Base-by-base conservation (phyloP, 1,140 invertebrate genomes). In the Pogonus chalceus region DNA sequence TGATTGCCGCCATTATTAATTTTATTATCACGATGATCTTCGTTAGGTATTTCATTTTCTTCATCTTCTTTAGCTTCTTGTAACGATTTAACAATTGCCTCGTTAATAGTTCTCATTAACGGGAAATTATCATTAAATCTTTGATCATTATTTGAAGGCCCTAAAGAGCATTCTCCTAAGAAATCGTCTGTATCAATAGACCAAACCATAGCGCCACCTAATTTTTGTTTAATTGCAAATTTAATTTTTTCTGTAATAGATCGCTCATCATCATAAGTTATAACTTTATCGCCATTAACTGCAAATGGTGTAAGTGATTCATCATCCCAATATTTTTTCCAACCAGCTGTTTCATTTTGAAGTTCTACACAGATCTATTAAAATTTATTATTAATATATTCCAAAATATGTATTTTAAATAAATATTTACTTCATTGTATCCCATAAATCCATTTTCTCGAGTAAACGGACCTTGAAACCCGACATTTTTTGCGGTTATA, bases 121-220 rank as follows among this genome's bases (percentile, higher is more conserved):
- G 77, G 76, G 65, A 61, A 69, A 48, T 67, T 67, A 62, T 64
- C 69, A 58, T 55, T 68, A 64, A 12, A 62, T 56, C 2, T 72
- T 68, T 1, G 66, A 56, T 52, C 73, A 76, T 51, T 76, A 76
- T 0, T 67, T 57, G 49, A 71, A 71, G 0, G 60, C 62, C 54
- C 69, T 57, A 72, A 35, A 35, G 70, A 59, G 60, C 85, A 88
- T 23, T 76, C 72, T 0, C 85, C 87, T 1, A 69, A 69, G 62
- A 89, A 89, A 63, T 88, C 85, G 56, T 88, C 85, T 0, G 83
- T 87, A 59, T 88, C 85, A 35, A 87, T 79, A 39, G 86, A 85
- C 88, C 88, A 91, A 1, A 89, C 78, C 87, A 90, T 89, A 0
- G 85, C 75, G n/a, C 88, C 88, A 0, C 79, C 84, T 7, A 91